These are phyloP conservation scores for Sus cebifrons DNA, from an alignment of 2,797 vertebrate species.

Conservation along the genomic window DNA sequence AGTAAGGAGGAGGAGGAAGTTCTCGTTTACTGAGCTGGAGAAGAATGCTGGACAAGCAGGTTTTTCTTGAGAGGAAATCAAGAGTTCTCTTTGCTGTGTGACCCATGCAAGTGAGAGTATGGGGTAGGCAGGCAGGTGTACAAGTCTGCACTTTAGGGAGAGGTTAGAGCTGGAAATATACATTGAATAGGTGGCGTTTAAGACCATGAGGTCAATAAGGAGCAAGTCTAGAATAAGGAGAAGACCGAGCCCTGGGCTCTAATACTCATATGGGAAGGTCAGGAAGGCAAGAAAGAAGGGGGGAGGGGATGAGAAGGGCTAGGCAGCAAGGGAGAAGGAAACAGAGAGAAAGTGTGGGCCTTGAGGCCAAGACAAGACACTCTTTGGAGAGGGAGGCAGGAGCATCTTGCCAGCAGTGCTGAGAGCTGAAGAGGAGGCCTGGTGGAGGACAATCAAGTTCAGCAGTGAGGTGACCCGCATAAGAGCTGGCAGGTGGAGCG, in stretches of 20 bases:
- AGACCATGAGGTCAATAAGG: not conserved
- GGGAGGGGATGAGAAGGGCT: not conserved
- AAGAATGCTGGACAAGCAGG: not conserved
- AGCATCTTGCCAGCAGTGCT: accelerated
- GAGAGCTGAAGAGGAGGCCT: not conserved
- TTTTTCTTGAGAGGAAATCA: not conserved
- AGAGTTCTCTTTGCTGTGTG: not conserved
- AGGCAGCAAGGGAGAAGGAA: not conserved
- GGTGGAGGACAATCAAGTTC: accelerated
- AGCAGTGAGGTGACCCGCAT: not conserved
- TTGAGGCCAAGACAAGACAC: not conserved
- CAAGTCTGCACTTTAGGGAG: not conserved
- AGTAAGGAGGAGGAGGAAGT: not conserved
- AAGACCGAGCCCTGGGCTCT: not conserved
- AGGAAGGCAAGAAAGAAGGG: not conserved
- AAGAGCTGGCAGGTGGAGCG: not conserved
- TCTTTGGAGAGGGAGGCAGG: not conserved
- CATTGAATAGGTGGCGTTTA: not conserved
- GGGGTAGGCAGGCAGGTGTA: not conserved
- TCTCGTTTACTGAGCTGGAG: not conserved
- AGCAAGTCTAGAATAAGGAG: not conserved
- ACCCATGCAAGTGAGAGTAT: not conserved
- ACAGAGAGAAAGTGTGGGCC: not conserved
- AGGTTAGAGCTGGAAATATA: not conserved
- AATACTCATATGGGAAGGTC: not conserved